Base-by-base conservation (phyloP, 2,113 vertebrate species). In the Phyllostomus discolor region DNA sequence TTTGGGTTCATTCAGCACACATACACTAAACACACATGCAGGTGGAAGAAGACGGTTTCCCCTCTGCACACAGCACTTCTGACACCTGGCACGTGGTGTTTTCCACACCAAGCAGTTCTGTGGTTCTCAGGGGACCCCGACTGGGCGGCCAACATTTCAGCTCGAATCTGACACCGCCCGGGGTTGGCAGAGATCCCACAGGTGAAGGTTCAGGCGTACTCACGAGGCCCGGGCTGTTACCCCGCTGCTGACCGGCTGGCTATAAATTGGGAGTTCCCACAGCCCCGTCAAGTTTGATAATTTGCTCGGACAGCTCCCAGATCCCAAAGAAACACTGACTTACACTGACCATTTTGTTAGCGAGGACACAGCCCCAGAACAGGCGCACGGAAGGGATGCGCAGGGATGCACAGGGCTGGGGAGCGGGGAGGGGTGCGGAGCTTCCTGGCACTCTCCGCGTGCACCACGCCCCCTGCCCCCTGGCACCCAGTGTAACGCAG, bases 401-500 rank as follows among this genome's bases (percentile, higher is more conserved):
- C 14, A 26, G 70, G 6, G 28, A 24, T 4, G 4, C 35, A 7
- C 14, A 20, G 59, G 31, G 22, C 48, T 0, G 43, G 80, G 59
- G 5, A 22, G 4, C 16, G 0, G 14, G 57, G 20, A 19, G n/a
- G 57, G 19, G 10, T 4, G 2, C 5, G 10, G n/a, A 19, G n/a
- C 22, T 50, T 33, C 79, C 52, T 28, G 10, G 19, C 1, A 20
- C 48, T 28, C 22, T 43, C 28, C 0, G 0, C 19, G 20, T 1
- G 7, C 8, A 1, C 59, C 70, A 10, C 46, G 48, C 24, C 10
- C 43, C 59, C 70, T 7, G 28, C 62, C 24, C 10, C 43, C 69
- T 24, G 26, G 72, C 48, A 57, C 72, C 48, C 20, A 57, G 50
- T 7, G 46, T 85, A n/a, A 10, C 15, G 16, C 22, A 17, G 67